Evolutionary conservation across 2,888 invertebrate species (phyloP), one percentile per base, ranked within the genome.

Genomic region (Isoperla grammatica): DNA sequence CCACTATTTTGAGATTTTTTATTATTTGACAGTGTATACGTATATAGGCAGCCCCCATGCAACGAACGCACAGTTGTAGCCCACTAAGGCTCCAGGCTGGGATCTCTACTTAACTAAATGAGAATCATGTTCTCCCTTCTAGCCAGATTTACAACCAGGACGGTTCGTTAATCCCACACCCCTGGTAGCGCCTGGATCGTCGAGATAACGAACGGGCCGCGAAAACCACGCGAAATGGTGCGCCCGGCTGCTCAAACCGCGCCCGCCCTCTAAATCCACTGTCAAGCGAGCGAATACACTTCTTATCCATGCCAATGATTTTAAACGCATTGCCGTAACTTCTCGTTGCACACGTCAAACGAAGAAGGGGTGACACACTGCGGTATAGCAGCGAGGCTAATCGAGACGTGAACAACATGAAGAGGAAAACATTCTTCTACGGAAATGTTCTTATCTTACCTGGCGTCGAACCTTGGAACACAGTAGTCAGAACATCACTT

Each of bases 61-160:
- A 19, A 4, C n/a, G 22, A 9, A 46, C 22, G 20, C 46, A 20
- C 6, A 17, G 19, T 45, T 45, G 5, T 45, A 17, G 45, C 45
- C 11, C 15, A 20, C 53, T 9, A 17, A 53, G 53, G 53, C 53
- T 53, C 39, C 39, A 37, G 40, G 53, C 53, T 53, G 29, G 5
- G 29, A 8, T 39, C 53, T 53, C 59, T 59, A 59, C 59, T 59
- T 59, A 59, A 54, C 59, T 59, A 59, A 59, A 59, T 59, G 59
- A 59, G 45, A 54, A 59, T 59, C 59, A 59, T 54, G 59, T 58
- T 58, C 58, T 48, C 57, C 45, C 57, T 20, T 46, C 37, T 19
- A 37, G 48, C 43, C 57, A 57, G 57, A 57, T 57, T 57, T 57
- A 57, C 46, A 43, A 35, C 46, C 57, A 37, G 48, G 48, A 48